These are phyloP conservation scores for Aspidoscelis tigris DNA, from an alignment of 2,113 vertebrate species.

Conservation along the genomic window DNA sequence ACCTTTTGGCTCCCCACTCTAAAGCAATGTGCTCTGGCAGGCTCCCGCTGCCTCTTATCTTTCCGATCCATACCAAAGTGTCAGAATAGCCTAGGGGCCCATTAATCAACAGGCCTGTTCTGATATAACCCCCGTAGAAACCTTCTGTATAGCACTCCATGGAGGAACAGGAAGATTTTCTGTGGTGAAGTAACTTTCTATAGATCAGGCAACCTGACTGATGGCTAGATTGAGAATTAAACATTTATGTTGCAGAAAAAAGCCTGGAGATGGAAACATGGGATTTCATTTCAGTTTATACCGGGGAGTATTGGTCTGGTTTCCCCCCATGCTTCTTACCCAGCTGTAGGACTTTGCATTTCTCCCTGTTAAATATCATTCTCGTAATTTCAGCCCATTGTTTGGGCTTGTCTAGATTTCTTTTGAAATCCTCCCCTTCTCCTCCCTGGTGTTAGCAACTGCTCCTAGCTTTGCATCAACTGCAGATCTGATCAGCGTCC, in stretches of 20 bases:
- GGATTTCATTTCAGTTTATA: constrained; percentile 48
- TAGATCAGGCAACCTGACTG: constrained; percentile 58
- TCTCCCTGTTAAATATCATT: no score
- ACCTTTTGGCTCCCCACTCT: constrained; percentile 69
- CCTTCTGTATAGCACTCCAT: constrained; percentile 44
- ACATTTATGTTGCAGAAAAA: constrained; percentile 72
- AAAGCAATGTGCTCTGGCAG: constrained; percentile 49
- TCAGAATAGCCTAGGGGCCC: constrained; percentile 70
- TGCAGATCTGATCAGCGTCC: no score
- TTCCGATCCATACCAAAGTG: constrained; percentile 74
- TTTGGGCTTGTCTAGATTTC: no score
- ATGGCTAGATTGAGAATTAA: constrained; percentile 71
- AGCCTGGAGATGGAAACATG: constrained; percentile 51
- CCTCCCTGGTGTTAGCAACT: no score
- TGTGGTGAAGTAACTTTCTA: constrained; percentile 43
- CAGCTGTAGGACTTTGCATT: no score
- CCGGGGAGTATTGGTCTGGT: not conserved
- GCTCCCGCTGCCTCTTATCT: constrained; percentile 68
- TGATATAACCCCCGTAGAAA: constrained; percentile 69
- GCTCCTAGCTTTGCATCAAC: no score
- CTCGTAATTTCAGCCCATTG: no score
- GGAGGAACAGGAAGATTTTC: constrained; percentile 61
- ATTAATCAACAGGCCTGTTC: constrained; percentile 73
- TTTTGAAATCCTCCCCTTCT: no score
- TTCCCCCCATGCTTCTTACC: no score